These are phyloP conservation scores for Sesia bembeciformis DNA, from an alignment of 2,888 invertebrate genomes.

Conservation along the genomic window DNA sequence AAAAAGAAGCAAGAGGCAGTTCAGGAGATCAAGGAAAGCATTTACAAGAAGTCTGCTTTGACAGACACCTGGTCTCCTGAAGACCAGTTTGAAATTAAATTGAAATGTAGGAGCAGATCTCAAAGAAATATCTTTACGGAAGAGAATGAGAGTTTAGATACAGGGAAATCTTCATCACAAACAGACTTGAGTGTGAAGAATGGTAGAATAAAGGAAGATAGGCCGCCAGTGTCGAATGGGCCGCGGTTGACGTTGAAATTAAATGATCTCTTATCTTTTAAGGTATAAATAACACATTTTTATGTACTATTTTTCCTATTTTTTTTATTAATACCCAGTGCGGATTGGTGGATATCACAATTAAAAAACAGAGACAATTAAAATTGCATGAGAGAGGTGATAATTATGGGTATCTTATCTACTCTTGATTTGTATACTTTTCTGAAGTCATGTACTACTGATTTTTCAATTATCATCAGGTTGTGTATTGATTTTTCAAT, in stretches of 20 bases:
- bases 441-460: no score
- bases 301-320: no score
- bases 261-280: constrained; percentile 65
- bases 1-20: constrained; percentile 80
- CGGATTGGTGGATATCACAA: no score
- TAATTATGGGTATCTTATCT: not conserved
- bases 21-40: constrained; percentile 63
- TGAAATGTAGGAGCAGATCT: constrained; percentile 40
- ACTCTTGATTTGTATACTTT: not conserved
- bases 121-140: constrained; percentile 53
- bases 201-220: constrained; percentile 46
- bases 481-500: no score
- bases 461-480: no score
- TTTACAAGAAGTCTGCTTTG: constrained; percentile 59
- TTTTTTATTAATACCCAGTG: no score
- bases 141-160: constrained; percentile 27
- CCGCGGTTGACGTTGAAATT: constrained; percentile 56
- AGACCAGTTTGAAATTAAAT: constrained; percentile 26
- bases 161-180: constrained; percentile 35
- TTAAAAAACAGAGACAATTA: no score
- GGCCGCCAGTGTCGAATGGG: constrained; percentile 41
- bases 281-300: constrained; percentile 25
- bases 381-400: constrained; percentile 6
- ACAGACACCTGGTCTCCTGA: constrained; percentile 28
- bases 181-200: constrained; percentile 39